Evolutionary conservation across 2,888 invertebrate species (phyloP), one percentile per base, ranked within the genome.

Genomic region (Sthenelais limicola): DNA sequence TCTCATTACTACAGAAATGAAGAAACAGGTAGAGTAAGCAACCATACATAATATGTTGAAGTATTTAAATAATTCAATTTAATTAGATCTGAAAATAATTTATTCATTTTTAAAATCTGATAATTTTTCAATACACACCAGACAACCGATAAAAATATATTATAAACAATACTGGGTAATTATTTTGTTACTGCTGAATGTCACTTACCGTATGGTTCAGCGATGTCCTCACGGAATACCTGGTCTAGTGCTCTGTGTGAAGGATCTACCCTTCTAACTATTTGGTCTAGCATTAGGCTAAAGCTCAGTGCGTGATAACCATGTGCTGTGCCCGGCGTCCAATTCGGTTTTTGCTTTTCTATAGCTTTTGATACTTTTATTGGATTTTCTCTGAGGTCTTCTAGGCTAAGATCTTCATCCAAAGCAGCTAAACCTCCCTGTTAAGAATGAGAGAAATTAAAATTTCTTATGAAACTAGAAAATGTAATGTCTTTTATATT

Each of bases 351-450:
- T 1, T 83, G 82, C n/a, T 79, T 49, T 66, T 80, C 86, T 5
- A 85, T 69, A 5, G 83, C 49, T 28, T 32, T 24, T 2, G 67
- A 35, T 18, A 83, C 80, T 68, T 85, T 80, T 0, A 77, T 73
- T 4, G 82, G 80, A 35, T 84, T 82, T 76, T 84, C 80, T 35
- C 76, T 77, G 7, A 87, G 79, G 70, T 83, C 78, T 26, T 83
- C 80, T 33, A 86, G 68, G 24, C 81, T 80, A 48, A 85, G 83
- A 33, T 80, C 77, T 52, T 83, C 81, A 67, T 86, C 85, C 9
- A 86, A 77, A 9, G 78, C 82, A 18, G 86, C 82, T 15, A 89
- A 76, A 3, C 89, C 89, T 12, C 87, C 85, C 88, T 88, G 67
- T 21, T 67, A 71, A 48, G 9, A 38, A 21, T 38, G 43, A 15